Evolutionary conservation across 2,797 vertebrate species (phyloP), one percentile per base, ranked within the genome.

Genomic region (Pipistrellus nathusii): DNA sequence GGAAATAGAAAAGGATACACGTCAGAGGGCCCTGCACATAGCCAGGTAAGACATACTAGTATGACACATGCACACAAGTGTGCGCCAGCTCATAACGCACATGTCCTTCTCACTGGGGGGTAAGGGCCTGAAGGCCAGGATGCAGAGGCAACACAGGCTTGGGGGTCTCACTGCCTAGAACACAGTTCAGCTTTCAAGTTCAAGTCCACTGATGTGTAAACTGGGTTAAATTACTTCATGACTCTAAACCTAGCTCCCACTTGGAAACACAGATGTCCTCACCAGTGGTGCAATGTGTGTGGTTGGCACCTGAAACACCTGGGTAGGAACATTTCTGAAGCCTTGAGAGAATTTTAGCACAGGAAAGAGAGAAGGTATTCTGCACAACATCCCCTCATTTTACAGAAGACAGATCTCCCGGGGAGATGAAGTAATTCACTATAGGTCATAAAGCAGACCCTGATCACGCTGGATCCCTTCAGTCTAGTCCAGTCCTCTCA

Each of bases 81-180:
- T 20, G 21, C 0, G 2, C 30, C 12, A 25, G 76, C 51, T 48
- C 35, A 18, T 1, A 0, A 7, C 0, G 0, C 14, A 12, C 18
- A 8, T 0, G 13, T 23, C 9, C 66, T 69, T 23, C 48, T 46
- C 41, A 41, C 18, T 13, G 18, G 35, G 30, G 46, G 17, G 3
- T 9, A 1, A 35, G 12, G 7, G 66, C 64, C 38, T 46, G 30
- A 69, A 13, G 27, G 27, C 30, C 10, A 8, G n/a, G 48, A 85
- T 1, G 2, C 48, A n/a, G 20, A 9, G 23, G 11, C 30, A 41
- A 25, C 15, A 51, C 2, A 10, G 62, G 35, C 46, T 20, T 21
- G 5, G 21, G 30, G 30, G 30, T 18, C 32, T 15, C 13, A 27
- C 10, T 17, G 53, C 53, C 53, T 15, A 8, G 30, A 55, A 38